Percentiles rank a stretch among this genome's conserved stretches.
phyloP scores from a whole-genome alignment of 2,797 vertebrate species.

The Mastacembelus armatus region DNA sequence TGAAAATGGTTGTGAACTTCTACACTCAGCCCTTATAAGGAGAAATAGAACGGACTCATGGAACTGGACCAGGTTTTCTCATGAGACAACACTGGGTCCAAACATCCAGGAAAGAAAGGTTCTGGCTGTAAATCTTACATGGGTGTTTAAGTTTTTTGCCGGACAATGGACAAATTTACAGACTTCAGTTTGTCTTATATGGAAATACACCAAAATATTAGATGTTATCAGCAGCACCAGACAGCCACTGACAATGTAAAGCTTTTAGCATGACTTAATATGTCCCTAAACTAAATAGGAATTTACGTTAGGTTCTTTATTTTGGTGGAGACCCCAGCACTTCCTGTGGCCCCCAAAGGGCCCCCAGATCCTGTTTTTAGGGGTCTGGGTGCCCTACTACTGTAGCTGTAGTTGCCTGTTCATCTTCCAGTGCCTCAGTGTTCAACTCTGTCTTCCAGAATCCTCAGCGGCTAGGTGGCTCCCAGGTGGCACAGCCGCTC shows the following conservation, averaged over 20 bases:
- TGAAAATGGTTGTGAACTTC: conserved; percentile 56
- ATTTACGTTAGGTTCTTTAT: not conserved
- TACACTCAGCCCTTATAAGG: conserved; percentile 63
- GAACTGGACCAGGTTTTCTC: conserved; percentile 50
- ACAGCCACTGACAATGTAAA: not conserved
- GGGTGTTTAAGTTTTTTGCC: not conserved
- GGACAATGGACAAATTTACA: not conserved
- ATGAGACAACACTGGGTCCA: conserved; percentile 27
- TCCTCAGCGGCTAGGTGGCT: conserved; percentile 90
- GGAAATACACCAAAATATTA: not conserved
- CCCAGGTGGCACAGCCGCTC: conserved; percentile 92
- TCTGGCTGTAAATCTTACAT: not conserved
- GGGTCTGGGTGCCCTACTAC: no score
- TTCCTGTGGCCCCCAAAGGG: not conserved
- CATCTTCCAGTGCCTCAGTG: conserved; percentile 4
- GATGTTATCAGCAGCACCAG: conserved; percentile 16
- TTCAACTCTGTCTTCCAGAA: conserved; percentile 83
- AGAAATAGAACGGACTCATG: conserved; percentile 41
- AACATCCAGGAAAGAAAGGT: conserved; percentile 1
- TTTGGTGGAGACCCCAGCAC: not conserved
- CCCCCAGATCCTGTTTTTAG: not conserved
- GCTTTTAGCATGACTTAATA: not conserved
- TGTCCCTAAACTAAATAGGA: not conserved
- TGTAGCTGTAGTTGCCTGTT: not conserved
- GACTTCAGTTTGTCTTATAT: no score